Percentiles rank a stretch among this genome's conserved stretches.
phyloP scores from a whole-genome alignment of 2,797 vertebrate species.

The Lithobates sylvaticus region DNA sequence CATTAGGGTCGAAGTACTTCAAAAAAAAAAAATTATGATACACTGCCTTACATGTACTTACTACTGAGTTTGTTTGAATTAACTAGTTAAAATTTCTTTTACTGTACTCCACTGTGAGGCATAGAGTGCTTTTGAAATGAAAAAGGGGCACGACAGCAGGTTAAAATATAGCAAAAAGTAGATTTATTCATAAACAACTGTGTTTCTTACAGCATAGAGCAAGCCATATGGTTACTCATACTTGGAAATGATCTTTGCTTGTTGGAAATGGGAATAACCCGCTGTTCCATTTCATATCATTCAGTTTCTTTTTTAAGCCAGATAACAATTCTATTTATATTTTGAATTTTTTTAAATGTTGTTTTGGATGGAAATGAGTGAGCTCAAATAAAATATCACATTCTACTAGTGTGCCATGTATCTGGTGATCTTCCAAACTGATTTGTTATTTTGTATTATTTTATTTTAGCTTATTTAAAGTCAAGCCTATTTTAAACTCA shows the following conservation, averaged over 20 bases:
- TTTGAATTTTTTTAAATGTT: not conserved
- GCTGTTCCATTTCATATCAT: not conserved
- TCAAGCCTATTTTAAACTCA: too few species aligned
- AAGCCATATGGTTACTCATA: not conserved
- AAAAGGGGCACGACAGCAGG: not conserved
- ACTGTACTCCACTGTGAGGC: not conserved
- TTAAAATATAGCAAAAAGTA: not conserved
- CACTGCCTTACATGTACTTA: not conserved
- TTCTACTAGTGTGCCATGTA: not conserved
- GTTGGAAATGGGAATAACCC: not conserved
- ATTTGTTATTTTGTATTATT: too few species aligned
- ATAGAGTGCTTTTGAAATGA: not conserved
- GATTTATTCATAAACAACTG: constrained; percentile 2
- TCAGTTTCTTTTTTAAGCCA: not conserved
- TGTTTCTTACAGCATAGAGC: not conserved
- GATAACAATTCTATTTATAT: not conserved
- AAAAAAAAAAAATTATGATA: not conserved
- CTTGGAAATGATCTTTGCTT: not conserved
- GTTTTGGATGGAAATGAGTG: not conserved
- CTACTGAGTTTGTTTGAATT: not conserved
- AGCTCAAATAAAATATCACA: not conserved
- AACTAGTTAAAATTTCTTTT: not conserved
- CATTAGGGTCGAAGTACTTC: not conserved
- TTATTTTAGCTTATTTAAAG: too few species aligned
- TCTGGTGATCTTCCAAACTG: too few species aligned